These are phyloP conservation scores for Thomomys bottae DNA, from an alignment of 2,113 vertebrate species.

Conservation along the genomic window DNA sequence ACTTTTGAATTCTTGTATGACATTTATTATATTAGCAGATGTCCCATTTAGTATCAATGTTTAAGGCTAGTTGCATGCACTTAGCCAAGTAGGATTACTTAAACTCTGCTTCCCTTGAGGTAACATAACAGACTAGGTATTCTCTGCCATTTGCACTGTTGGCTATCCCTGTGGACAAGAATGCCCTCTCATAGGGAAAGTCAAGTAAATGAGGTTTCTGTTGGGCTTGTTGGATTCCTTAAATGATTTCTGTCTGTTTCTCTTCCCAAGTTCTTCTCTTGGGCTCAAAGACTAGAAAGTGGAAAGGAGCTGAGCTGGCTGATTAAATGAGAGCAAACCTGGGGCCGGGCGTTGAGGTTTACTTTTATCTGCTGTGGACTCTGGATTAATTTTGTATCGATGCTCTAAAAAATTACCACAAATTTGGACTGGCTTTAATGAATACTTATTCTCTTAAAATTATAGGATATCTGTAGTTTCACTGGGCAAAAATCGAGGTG, in stretches of 20 bases:
- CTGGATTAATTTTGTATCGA: background rate
- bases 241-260: background rate
- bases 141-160: background rate
- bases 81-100: background rate
- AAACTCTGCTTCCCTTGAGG: background rate
- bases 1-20: background rate
- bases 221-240: background rate
- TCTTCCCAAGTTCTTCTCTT: background rate
- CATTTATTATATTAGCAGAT: slow-evolving; percentile 5
- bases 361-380: background rate
- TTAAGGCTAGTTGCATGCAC: background rate
- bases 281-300: background rate
- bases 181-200: background rate
- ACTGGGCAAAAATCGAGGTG: background rate
- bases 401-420: background rate
- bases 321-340: background rate
- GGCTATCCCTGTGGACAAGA: background rate
- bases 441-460: background rate
- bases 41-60: background rate
- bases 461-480: background rate
- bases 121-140: background rate
- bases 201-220: background rate
- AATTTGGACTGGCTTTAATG: background rate
- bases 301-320: background rate
- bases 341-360: background rate